Evolutionary conservation across 1,140 invertebrate species (phyloP), one percentile per base, ranked within the genome.

Genomic region (Drosophila sturtevanti): DNA sequence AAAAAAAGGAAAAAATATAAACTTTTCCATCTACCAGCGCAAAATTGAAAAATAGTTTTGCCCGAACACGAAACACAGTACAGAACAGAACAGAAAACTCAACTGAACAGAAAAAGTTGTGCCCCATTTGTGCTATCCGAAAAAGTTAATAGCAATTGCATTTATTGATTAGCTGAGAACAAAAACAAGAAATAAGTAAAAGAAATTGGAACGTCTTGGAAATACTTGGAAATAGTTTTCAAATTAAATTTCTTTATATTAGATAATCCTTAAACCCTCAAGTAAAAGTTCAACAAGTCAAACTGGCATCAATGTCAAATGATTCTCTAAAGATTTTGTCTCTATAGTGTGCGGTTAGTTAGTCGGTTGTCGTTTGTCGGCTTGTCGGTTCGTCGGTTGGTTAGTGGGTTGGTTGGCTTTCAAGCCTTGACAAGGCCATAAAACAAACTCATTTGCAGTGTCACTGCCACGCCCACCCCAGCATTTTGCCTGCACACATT

Each of bases 21-120:
- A 86, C 55, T 63, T 80, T 87, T 68, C 11, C 44, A 34, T 38
- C 12, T 48, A 48, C 7, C 9, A 48, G 37, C 41, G 72, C 14
- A 70, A 89, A 87, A 87, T 89, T 89, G 84, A 89, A 82, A 87
- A 89, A 89, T 80, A 82, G 76, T 87, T 87, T 79, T 61, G 27
- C 22, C 18, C 18, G n/a, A 52, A 52, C 67, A 51, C 37, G 52
- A 60, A 61, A 73, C 72, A 76, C 27, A 59, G 41, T 22, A 18
- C 60, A 72, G 52, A 55, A 22, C 16, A 48, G 41, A 48, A 38
- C n/a, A 4, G 37, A 35, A 7, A 35, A 41, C 38, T 16, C 5
- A 41, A 41, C 38, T 16, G 37, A 48, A 11, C 41, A 34, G 38
- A 22, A 55, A 75, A 77, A 80, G 71, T 80, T 72, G 41, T 60